These are phyloP conservation scores for Trileptium ribeirensis DNA, from an alignment of 2,888 invertebrate species.

Conservation along the genomic window DNA sequence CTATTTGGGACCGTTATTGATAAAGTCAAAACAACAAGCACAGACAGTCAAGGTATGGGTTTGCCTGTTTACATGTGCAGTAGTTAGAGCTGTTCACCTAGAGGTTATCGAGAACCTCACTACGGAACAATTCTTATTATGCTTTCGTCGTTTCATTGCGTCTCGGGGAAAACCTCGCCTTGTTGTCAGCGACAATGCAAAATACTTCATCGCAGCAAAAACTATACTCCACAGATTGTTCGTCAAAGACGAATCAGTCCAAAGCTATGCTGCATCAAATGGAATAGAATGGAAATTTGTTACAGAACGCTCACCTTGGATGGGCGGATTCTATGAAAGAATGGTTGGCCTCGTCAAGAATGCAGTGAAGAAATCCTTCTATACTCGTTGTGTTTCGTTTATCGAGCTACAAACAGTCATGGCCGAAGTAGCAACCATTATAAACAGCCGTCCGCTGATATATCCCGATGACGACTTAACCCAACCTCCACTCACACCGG, in stretches of 20 bases:
- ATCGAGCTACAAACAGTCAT: background rate
- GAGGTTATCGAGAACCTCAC: background rate
- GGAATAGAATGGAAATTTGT: constrained; percentile 13
- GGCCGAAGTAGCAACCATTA: background rate
- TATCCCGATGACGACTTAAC: constrained; percentile 11
- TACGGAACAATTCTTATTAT: background rate
- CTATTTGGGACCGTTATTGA: background rate
- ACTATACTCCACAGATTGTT: background rate
- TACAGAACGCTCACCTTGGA: constrained; percentile 16
- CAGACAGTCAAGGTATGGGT: background rate
- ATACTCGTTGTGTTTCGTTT: background rate
- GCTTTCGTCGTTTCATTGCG: constrained; percentile 5
- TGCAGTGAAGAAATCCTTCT: background rate
- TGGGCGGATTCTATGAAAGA: background rate
- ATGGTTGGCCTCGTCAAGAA: background rate
- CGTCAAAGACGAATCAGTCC: background rate
- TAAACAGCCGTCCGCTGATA: constrained; percentile 13
- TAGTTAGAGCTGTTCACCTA: background rate
- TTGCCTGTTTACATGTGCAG: constrained; percentile 3
- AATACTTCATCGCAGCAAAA: background rate
- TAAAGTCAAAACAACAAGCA: background rate
- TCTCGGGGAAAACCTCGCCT: background rate
- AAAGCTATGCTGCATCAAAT: background rate
- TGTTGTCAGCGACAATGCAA: background rate
- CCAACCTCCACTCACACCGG: background rate